A percentile compares a stretch with the other conserved stretches of the same genome.
Conservation (phyloP, 2,888 invertebrate species). For the Entomobrya proxima region DNA sequence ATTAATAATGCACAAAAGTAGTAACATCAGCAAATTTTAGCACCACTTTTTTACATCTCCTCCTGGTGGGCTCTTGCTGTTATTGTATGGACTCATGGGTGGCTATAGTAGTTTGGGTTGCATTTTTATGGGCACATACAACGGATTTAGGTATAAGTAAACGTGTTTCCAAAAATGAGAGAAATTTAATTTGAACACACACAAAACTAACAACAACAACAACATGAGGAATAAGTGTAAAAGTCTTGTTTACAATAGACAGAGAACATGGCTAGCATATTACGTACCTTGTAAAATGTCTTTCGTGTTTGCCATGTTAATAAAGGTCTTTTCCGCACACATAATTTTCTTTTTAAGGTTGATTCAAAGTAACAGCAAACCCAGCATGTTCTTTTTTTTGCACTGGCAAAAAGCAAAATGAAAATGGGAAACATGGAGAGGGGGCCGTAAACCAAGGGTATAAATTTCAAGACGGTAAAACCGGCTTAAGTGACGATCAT, state of each 20-base stretch:
- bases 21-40: not conserved
- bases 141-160: too few species aligned
- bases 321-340: not conserved
- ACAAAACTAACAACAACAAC: too few species aligned
- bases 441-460: conserved; percentile 16
- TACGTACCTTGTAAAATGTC: not conserved
- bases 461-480: conserved; percentile 64
- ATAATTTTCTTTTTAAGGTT: conserved; percentile 56
- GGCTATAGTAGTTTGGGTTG: conserved; percentile 1
- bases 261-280: not conserved
- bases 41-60: too few species aligned
- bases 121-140: not conserved
- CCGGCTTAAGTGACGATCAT: conserved; percentile 68
- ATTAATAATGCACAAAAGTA: conserved; percentile 9
- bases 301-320: conserved; percentile 37
- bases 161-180: too few species aligned
- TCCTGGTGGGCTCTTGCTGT: not conserved
- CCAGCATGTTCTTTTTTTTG: conserved; percentile 16
- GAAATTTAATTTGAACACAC: too few species aligned
- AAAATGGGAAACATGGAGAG: not conserved
- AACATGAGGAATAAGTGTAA: too few species aligned
- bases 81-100: conserved; percentile 28
- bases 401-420: conserved; percentile 24
- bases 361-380: conserved; percentile 1
- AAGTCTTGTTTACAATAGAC: too few species aligned